A percentile compares a stretch with the other conserved stretches of the same genome.
phyloP scores from a whole-genome alignment of 2,888 invertebrate species.

The Mantis religiosa region DNA sequence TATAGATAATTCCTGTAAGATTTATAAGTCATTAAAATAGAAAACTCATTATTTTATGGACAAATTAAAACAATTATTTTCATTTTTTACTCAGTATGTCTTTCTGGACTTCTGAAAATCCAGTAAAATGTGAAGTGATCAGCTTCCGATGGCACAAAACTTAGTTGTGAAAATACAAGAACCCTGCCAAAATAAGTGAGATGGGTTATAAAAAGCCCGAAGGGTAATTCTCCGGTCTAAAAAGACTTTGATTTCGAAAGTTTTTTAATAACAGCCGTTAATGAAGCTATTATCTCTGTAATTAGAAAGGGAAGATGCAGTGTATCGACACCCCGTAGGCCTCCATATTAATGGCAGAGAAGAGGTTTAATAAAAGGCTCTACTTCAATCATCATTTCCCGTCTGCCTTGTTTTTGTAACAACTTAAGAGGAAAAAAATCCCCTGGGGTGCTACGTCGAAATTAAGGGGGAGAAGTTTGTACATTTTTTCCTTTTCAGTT shows the following conservation, averaged over 20 bases:
- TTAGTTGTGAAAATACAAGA: too few relatives aligned
- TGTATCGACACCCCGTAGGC: not conserved
- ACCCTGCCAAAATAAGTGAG: too few relatives aligned
- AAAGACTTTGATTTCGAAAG: slow-evolving; percentile 6
- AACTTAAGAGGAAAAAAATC: not conserved
- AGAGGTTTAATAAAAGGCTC: not conserved
- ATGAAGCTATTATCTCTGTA: slow-evolving; percentile 2
- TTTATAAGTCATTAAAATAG: too few relatives aligned
- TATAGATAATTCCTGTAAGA: too few relatives aligned
- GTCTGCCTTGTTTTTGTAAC: not conserved
- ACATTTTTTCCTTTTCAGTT: not conserved
- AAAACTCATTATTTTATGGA: too few relatives aligned
- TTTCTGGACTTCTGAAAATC: too few relatives aligned
- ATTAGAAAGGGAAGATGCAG: not conserved
- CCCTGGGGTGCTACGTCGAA: not conserved
- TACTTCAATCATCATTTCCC: not conserved
- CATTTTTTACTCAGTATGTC: too few relatives aligned
- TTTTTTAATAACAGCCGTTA: slow-evolving; percentile 1
- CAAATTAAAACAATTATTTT: too few relatives aligned
- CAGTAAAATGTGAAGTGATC: too few relatives aligned
- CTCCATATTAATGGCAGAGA: not conserved
- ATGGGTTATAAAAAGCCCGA: not conserved
- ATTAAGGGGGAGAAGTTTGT: not conserved
- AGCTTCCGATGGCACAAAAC: too few relatives aligned
- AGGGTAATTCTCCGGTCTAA: not conserved